Conservation (phyloP, 2,888 invertebrate genomes). For the Cryptocheilus praepositus region DNA sequence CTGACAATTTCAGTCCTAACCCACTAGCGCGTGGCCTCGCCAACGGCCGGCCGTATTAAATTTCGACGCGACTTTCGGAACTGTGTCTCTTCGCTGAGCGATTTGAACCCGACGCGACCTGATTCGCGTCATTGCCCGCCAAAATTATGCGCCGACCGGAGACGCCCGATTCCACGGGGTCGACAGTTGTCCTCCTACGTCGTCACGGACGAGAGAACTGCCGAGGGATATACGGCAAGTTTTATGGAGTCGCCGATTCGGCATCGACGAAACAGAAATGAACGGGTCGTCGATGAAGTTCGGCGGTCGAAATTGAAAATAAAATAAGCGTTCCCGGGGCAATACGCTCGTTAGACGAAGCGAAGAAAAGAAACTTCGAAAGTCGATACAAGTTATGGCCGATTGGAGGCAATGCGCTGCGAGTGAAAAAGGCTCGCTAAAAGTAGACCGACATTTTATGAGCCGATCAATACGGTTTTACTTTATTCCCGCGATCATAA, state of each 20-base stretch:
- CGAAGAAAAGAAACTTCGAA: too few species aligned
- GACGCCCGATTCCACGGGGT: slow-evolving; percentile 52
- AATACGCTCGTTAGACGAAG: too few species aligned
- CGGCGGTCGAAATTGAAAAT: too few species aligned
- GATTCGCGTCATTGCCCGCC: slow-evolving; percentile 52
- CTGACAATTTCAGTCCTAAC: not conserved
- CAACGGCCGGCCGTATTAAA: not conserved
- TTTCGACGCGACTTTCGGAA: slow-evolving; percentile 35
- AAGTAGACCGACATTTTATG: not conserved
- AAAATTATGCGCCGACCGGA: slow-evolving; percentile 54
- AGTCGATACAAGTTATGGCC: too few species aligned
- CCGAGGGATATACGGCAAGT: slow-evolving; percentile 30
- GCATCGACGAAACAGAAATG: slow-evolving; percentile 11
- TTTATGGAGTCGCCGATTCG: slow-evolving; percentile 39
- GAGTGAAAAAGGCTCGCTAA: not conserved
- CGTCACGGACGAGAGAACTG: slow-evolving; percentile 42
- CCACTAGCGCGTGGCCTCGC: not conserved
- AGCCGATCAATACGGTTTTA: not conserved
- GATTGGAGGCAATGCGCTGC: too few species aligned
- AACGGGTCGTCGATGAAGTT: too few species aligned
- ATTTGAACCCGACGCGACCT: slow-evolving; percentile 42
- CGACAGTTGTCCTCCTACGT: slow-evolving; percentile 35
- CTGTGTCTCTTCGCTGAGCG: slow-evolving; percentile 53
- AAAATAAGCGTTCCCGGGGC: too few species aligned
- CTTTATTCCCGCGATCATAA: not conserved